A percentile compares a stretch with the other conserved stretches of the same genome.
phyloP scores from a whole-genome alignment of 1,140 invertebrate genomes.

The Drosophila subpulchrella region DNA sequence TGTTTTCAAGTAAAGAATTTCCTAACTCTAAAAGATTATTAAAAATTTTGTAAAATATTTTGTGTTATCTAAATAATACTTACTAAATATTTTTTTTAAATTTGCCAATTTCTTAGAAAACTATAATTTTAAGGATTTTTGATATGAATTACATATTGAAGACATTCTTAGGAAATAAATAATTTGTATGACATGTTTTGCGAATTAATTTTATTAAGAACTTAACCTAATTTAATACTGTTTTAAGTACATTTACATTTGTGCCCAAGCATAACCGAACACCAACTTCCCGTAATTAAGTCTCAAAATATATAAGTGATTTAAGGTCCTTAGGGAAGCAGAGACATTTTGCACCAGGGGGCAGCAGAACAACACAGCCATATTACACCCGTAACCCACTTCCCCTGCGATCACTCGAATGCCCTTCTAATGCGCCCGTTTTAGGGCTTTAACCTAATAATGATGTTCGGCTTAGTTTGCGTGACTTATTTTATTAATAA shows the following conservation, averaged over 20 bases:
- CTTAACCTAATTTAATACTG: too few species aligned
- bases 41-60: too few species aligned
- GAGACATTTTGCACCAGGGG: conserved; percentile 29
- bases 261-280: background rate
- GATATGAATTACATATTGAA: too few species aligned
- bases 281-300: conserved; percentile 11
- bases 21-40: too few species aligned
- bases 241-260: background rate
- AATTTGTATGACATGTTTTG: too few species aligned
- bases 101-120: too few species aligned
- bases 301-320: conserved; percentile 11
- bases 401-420: conserved; percentile 17
- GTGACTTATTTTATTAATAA: conserved; percentile 84
- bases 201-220: too few species aligned
- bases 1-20: too few species aligned
- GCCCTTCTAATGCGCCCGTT: conserved; percentile 71
- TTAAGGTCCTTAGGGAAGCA: conserved; percentile 11
- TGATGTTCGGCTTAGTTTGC: conserved; percentile 82
- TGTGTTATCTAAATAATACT: too few species aligned
- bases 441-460: conserved; percentile 84
- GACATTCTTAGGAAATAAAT: too few species aligned
- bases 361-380: background rate
- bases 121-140: too few species aligned
- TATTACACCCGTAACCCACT: background rate
- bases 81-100: too few species aligned